Conservation (phyloP, 37 sponge, comb jelly and placozoan genomes). For the Oscarella lobularis region DNA sequence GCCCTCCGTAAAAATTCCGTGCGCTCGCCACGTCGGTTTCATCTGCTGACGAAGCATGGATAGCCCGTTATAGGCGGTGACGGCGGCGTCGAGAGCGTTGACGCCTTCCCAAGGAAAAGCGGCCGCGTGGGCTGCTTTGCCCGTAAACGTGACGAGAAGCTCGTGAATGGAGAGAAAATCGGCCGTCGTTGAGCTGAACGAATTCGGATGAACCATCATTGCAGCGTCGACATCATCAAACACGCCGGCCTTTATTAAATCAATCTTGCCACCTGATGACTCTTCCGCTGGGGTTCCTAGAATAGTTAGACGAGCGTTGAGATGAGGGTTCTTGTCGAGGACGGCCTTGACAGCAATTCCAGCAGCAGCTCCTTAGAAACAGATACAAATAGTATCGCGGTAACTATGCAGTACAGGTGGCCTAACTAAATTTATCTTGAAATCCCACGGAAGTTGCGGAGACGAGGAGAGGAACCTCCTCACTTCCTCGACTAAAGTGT, state of each 20-base stretch:
- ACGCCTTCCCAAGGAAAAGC: conserved; percentile 67
- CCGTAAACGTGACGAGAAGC: conserved; percentile 20
- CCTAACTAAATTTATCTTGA: neutral
- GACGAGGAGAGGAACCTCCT: no score
- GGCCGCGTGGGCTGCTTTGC: conserved; percentile 31
- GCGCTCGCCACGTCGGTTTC: conserved; percentile 75
- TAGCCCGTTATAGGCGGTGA: conserved; percentile 65
- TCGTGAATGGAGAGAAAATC: conserved; percentile 15
- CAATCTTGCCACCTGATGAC: conserved; percentile 64
- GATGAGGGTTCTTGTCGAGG: conserved; percentile 19
- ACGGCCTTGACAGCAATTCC: conserved; percentile 75
- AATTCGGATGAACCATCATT: conserved; percentile 81
- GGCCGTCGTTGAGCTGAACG: conserved; percentile 4
- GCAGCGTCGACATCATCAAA: conserved; percentile 76
- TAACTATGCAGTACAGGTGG: neutral
- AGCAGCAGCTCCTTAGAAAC: conserved; percentile 59
- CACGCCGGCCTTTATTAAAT: conserved; percentile 47
- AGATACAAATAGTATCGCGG: neutral
- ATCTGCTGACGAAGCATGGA: conserved; percentile 77
- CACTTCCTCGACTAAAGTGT: no score
- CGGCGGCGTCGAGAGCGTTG: conserved; percentile 91
- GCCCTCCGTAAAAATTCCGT: conserved; percentile 69
- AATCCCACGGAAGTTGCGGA: neutral
- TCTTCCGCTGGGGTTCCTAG: conserved; percentile 93
- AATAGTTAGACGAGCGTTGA: conserved; percentile 44